These are phyloP conservation scores for Heliornis fulica DNA, from an alignment of 2,113 vertebrate genomes.

Conservation along the genomic window DNA sequence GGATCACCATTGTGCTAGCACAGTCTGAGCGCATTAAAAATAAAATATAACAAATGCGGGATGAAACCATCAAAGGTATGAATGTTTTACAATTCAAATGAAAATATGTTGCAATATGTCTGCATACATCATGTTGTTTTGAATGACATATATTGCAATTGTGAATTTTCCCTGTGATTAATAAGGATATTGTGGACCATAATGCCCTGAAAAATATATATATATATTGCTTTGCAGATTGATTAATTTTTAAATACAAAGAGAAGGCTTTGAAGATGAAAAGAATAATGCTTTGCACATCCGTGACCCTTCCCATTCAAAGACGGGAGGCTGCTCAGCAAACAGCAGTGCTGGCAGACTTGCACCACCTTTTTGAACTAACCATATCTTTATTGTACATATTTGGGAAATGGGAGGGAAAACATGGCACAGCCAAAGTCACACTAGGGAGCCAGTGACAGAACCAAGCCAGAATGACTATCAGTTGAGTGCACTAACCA, in stretches of 20 bases:
- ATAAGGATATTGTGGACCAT: not conserved
- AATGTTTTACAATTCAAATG: conserved; percentile 49
- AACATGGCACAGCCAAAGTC: not conserved
- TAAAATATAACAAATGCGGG: conserved; percentile 56
- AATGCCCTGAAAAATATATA: not conserved
- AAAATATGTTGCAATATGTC: not conserved
- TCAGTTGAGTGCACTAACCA: not conserved
- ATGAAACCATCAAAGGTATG: conserved; percentile 49
- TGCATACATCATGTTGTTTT: not conserved
- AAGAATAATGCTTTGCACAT: conserved; percentile 10
- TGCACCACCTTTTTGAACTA: not conserved
- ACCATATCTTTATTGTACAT: not conserved
- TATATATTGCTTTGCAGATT: not conserved
- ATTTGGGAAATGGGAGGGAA: not conserved
- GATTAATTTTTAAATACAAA: conserved; percentile 23
- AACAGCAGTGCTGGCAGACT: not conserved
- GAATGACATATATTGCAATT: not conserved
- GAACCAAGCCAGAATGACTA: not conserved
- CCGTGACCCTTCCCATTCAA: not conserved
- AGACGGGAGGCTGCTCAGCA: not conserved
- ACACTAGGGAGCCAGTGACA: not conserved
- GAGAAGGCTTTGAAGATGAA: conserved; percentile 42
- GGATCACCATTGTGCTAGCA: conserved; percentile 42
- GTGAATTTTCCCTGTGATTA: not conserved
- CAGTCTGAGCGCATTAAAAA: conserved; percentile 53